A percentile compares a stretch with the other conserved stretches of the same genome.
Conservation (phyloP, 1,140 invertebrate species). For the Argopecten irradians region DNA sequence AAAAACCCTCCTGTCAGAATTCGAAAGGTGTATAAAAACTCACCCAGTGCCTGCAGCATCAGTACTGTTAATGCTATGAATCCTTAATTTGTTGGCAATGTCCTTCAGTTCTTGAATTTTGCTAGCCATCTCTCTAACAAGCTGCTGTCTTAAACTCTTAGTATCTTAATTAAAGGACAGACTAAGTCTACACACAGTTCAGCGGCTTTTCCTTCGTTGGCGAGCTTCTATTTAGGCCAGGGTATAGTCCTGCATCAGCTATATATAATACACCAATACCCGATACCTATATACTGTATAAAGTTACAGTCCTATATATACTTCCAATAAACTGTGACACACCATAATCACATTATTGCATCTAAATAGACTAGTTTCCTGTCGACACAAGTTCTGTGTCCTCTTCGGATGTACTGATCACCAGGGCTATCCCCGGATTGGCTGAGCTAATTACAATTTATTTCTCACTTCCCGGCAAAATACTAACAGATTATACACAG, state of each 20-base stretch:
- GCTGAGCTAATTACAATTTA: neutral
- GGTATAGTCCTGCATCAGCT: neutral
- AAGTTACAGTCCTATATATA: neutral
- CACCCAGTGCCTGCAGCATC: conserved; percentile 79
- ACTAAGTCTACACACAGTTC: neutral
- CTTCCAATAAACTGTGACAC: neutral
- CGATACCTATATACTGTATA: neutral
- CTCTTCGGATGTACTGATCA: neutral
- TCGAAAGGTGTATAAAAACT: neutral
- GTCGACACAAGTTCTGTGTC: neutral
- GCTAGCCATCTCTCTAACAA: neutral
- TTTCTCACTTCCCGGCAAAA: neutral
- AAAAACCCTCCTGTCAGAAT: too few species aligned
- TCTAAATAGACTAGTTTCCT: neutral
- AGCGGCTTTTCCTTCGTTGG: neutral
- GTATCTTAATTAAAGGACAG: neutral
- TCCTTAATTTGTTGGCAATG: conserved; percentile 93
- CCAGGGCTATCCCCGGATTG: neutral
- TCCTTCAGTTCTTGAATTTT: conserved; percentile 82
- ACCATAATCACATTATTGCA: neutral
- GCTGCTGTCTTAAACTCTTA: neutral
- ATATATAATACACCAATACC: too few species aligned
- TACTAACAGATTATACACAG: neutral
- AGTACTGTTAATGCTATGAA: conserved; percentile 93
- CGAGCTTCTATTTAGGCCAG: neutral